Evolutionary conservation across 2,888 invertebrate species (phyloP).

Genomic region (Ornithoptera alexandrae): DNA sequence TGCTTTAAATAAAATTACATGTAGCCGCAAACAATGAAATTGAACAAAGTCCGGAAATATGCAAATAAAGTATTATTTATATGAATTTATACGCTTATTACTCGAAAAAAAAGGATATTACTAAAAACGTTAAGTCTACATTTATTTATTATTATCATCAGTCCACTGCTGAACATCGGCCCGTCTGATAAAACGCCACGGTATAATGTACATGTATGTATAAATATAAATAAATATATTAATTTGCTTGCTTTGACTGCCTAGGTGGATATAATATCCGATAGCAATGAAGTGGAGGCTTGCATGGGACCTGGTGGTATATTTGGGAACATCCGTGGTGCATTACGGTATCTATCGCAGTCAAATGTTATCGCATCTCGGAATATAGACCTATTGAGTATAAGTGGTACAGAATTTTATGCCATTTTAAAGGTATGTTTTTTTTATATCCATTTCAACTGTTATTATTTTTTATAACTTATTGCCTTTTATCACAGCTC

Average conservation of each 20-base stretch:
- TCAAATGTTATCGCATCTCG: conserved; percentile 71
- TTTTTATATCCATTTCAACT: not conserved
- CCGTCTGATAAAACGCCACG: too few species aligned
- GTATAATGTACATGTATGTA: not conserved
- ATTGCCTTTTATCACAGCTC: too few species aligned
- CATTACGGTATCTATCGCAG: conserved; percentile 59
- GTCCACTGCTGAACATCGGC: too few species aligned
- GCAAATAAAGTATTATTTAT: too few species aligned
- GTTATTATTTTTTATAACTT: too few species aligned
- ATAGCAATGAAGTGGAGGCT: conserved; percentile 67
- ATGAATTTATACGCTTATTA: too few species aligned
- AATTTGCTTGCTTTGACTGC: not conserved
- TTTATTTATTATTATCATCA: too few species aligned
- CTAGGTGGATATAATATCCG: conserved; percentile 68
- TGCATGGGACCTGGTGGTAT: conserved; percentile 77
- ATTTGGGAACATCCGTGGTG: conserved; percentile 73
- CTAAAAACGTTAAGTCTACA: too few species aligned
- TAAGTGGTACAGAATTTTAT: conserved; percentile 71
- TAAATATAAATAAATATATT: not conserved
- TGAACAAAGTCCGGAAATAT: too few species aligned
- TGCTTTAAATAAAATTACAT: too few species aligned
- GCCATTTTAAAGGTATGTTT: conserved; percentile 63
- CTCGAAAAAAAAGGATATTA: too few species aligned
- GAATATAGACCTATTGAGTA: conserved; percentile 72
- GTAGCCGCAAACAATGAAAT: too few species aligned